Evolutionary conservation across 2,797 vertebrate genomes (phyloP).

Genomic region (Setipinna tenuifilis): DNA sequence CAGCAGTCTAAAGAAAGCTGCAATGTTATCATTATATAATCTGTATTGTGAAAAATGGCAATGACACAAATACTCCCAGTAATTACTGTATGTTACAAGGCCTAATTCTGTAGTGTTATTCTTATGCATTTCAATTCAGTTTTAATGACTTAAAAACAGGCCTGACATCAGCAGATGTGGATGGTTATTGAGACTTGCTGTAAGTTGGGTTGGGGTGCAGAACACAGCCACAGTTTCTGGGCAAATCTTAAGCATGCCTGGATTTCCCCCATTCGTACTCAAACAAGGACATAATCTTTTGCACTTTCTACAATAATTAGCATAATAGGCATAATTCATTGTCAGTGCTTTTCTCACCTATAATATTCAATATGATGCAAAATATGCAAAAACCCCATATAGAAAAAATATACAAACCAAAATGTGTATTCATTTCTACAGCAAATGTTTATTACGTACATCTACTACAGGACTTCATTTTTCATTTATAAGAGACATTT

Average conservation of each 20-base stretch:
- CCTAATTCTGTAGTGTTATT: too few species aligned
- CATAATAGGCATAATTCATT: neutral
- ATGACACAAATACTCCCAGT: too few species aligned
- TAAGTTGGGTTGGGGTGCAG: neutral
- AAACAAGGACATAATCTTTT: too few species aligned
- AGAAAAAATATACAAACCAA: neutral
- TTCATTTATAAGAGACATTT: neutral
- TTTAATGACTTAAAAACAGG: too few species aligned
- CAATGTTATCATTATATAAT: too few species aligned
- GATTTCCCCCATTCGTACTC: slow-evolving; percentile 26
- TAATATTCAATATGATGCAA: neutral
- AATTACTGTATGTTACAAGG: too few species aligned
- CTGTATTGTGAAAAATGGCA: too few species aligned
- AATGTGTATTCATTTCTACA: neutral
- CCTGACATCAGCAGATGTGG: neutral
- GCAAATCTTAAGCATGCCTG: slow-evolving; percentile 27
- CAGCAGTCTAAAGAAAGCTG: too few species aligned
- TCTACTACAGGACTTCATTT: too few species aligned
- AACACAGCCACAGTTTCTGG: slow-evolving; percentile 27
- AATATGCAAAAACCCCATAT: neutral
- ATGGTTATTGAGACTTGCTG: neutral
- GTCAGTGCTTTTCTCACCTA: neutral
- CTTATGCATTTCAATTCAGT: too few species aligned
- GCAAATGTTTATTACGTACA: too few species aligned
- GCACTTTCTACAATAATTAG: too few species aligned